Conservation (phyloP, 2,113 vertebrate species). For the Diglossa brunneiventris region DNA sequence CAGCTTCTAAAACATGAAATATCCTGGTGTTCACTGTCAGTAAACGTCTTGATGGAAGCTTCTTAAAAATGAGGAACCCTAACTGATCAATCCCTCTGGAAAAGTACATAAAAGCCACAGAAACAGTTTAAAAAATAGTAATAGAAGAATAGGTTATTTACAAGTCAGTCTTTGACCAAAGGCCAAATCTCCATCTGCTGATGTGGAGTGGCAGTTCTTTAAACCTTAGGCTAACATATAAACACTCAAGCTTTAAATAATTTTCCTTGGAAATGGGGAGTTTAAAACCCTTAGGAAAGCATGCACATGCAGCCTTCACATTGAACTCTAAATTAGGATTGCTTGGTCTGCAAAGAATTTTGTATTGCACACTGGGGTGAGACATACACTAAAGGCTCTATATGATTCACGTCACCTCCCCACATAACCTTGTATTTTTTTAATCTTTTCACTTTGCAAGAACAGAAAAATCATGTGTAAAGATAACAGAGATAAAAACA, state of each 20-base stretch:
- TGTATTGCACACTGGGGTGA: conserved; percentile 1
- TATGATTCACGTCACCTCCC: background rate
- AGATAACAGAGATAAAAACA: conserved; percentile 60
- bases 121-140: conserved; percentile 55
- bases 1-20: conserved; percentile 18
- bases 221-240: conserved; percentile 36
- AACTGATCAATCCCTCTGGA: conserved; percentile 24
- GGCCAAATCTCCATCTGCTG: conserved; percentile 27
- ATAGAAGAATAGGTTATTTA: conserved; percentile 50
- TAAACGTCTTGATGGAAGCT: background rate
- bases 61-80: conserved; percentile 2
- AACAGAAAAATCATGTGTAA: conserved; percentile 64
- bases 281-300: conserved; percentile 30
- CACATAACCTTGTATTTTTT: background rate
- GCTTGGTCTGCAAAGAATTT: conserved; percentile 44
- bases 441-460: background rate
- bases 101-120: conserved; percentile 33
- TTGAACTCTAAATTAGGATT: conserved; percentile 46
- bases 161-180: conserved; percentile 40
- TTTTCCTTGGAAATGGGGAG: conserved; percentile 40
- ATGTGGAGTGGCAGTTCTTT: conserved; percentile 17
- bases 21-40: background rate
- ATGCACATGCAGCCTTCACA: background rate
- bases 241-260: conserved; percentile 53
- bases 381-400: conserved; percentile 4